Conservation (phyloP, 2,888 invertebrate genomes). For the Morinoia aosen region DNA sequence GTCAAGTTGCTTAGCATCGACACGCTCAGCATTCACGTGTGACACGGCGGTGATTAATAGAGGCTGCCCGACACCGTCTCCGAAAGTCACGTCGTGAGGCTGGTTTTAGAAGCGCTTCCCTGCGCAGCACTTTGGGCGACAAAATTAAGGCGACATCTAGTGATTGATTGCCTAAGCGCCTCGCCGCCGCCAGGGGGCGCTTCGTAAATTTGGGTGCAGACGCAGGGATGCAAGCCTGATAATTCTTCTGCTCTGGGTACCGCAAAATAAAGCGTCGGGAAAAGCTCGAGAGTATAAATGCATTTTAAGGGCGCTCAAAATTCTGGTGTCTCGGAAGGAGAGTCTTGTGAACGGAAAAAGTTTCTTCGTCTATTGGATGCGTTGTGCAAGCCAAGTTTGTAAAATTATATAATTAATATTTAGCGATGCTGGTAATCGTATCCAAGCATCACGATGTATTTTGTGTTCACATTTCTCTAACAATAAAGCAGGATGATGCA, state of each 20-base stretch:
- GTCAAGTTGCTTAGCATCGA: not conserved
- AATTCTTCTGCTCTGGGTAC: not conserved
- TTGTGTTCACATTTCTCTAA: too few species aligned
- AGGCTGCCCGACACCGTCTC: not conserved
- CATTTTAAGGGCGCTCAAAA: too few species aligned
- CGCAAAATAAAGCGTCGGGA: not conserved
- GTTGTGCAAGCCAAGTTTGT: too few species aligned
- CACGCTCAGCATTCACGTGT: not conserved
- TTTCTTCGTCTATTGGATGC: too few species aligned
- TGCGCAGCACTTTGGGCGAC: not conserved
- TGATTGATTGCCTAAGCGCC: constrained; percentile 28
- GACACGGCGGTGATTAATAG: not conserved
- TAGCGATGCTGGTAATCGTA: too few species aligned
- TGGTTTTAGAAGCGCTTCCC: not conserved
- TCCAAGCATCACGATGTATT: too few species aligned
- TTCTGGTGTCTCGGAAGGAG: not conserved
- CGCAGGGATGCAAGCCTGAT: not conserved
- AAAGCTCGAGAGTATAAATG: too few species aligned
- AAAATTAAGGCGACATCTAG: constrained; percentile 35
- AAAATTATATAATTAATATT: too few species aligned
- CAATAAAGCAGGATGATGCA: too few species aligned
- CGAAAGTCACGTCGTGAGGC: not conserved
- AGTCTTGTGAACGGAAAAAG: not conserved
- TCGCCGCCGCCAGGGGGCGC: constrained; percentile 6
- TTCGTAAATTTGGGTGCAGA: not conserved